phyloP scores from a whole-genome alignment of 2,797 vertebrate genomes.

The Sebastes hubbsi region DNA sequence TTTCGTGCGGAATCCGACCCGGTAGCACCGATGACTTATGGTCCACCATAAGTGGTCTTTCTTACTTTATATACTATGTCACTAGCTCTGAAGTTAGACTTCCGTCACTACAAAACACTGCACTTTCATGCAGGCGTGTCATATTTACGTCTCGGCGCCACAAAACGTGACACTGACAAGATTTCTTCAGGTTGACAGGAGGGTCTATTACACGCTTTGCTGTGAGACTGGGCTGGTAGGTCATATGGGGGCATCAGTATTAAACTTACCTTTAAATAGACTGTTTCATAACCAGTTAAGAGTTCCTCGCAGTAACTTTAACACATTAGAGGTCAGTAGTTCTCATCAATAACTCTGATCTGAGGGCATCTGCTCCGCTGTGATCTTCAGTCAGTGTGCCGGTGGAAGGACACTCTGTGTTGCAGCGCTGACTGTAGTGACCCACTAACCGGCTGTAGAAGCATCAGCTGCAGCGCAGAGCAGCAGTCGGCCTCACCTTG shows the following conservation, averaged over 20 bases:
- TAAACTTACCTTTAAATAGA: not conserved
- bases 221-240: no score
- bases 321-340: not conserved
- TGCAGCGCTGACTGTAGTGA: constrained; percentile 39
- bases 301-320: not conserved
- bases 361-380: constrained; percentile 14
- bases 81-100: no score
- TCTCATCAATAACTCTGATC: constrained; percentile 8
- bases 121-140: no score
- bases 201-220: no score
- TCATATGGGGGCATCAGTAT: not conserved
- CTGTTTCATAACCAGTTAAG: not conserved
- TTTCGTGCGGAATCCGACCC: no score
- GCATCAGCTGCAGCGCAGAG: constrained; percentile 28
- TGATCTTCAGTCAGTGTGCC: constrained; percentile 17
- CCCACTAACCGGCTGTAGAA: constrained; percentile 53
- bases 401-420: constrained; percentile 28
- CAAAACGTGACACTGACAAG: no score
- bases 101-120: no score
- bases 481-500: constrained; percentile 51
- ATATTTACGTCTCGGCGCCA: no score
- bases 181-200: no score
- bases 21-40: no score
- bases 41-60: no score
- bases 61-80: no score